Percentiles rank a stretch among this genome's conserved stretches.
Evolutionary conservation across 2,888 invertebrate species (phyloP).

Genomic region (Drosophila greeni): DNA sequence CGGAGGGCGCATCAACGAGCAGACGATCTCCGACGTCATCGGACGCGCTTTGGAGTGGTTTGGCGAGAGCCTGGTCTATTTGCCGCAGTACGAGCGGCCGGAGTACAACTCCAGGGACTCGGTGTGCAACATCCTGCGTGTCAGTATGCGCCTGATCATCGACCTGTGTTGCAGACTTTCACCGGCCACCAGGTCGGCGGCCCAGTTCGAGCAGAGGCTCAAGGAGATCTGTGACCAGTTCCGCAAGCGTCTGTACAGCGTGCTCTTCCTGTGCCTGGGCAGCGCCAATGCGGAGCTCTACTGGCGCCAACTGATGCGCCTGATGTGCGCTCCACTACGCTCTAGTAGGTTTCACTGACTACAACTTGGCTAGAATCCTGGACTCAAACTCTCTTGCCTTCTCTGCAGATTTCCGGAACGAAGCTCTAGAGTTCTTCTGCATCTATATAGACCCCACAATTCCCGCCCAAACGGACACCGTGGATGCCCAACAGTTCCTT

Average conservation of each 20-base stretch:
- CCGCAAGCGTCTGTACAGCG: constrained; percentile 74
- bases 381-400: neutral
- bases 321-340: constrained; percentile 59
- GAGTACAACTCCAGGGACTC: constrained; percentile 77
- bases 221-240: constrained; percentile 72
- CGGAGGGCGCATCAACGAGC: constrained; percentile 70
- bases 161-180: constrained; percentile 59
- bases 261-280: constrained; percentile 76
- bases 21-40: constrained; percentile 71
- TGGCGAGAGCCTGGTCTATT: constrained; percentile 65
- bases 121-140: constrained; percentile 74
- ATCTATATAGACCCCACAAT: constrained; percentile 65
- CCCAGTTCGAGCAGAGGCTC: constrained; percentile 73
- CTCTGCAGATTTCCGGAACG: constrained; percentile 66
- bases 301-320: constrained; percentile 75
- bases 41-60: constrained; percentile 74
- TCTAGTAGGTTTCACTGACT: constrained; percentile 58
- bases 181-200: constrained; percentile 12
- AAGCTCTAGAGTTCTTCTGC: constrained; percentile 70
- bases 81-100: constrained; percentile 76
- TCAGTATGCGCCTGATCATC: constrained; percentile 71
- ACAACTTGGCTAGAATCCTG: fast-evolving
- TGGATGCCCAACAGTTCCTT: constrained; percentile 70
- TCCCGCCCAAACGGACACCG: constrained; percentile 61
- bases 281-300: constrained; percentile 75